Evolutionary conservation across 2,797 vertebrate genomes (phyloP), one percentile per base, ranked within the genome.

Genomic region (Melanotaenia maccullochi): DNA sequence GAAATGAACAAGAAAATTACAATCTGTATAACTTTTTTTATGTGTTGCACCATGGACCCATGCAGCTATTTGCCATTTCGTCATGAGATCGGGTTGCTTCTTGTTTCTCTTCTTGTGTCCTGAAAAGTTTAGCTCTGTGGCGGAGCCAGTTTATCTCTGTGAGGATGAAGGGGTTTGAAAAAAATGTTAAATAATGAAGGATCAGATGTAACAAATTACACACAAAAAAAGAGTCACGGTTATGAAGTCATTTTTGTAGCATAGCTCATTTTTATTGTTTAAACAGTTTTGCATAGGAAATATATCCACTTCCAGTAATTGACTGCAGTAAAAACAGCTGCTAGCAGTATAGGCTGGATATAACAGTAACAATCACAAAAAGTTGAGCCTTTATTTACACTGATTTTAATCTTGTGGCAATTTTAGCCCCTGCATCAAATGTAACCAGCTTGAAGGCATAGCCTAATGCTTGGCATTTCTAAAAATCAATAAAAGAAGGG

Each of bases 271-370:
- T 49, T 99, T 99, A 99, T 99, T 99, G 97, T 99, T 99, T 98
- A 97, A 99, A 98, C 96, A 97, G 97, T 98, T 99, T 99, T 99
- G 98, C 97, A 99, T 99, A 99, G 98, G 98, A 99, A 99, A 98
- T 98, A 99, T 98, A 99, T 99, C 96, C 96, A 97, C 97, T 98
- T 99, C 97, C 98, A 99, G 97, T 98, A 99, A 98, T 98, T 98
- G 97, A 99, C 97, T 97, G 98, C 97, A 98, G 97, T 98, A 98
- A 97, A 97, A 98, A 98, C 97, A 99, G 97, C 97, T 98, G 97
- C 97, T 98, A 99, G 97, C 98, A 98, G 97, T 98, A 97, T 97
- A 98, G 98, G 98, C 97, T 99, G 98, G 97, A 97, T 99, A 99
- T 96, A 98, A 99, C 98, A 98, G 97, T 97, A 98, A 99, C 97